Percentiles rank a stretch among this genome's conserved stretches.
Evolutionary conservation across 2,888 invertebrate species (phyloP).

Genomic region (Ligdia adustata): DNA sequence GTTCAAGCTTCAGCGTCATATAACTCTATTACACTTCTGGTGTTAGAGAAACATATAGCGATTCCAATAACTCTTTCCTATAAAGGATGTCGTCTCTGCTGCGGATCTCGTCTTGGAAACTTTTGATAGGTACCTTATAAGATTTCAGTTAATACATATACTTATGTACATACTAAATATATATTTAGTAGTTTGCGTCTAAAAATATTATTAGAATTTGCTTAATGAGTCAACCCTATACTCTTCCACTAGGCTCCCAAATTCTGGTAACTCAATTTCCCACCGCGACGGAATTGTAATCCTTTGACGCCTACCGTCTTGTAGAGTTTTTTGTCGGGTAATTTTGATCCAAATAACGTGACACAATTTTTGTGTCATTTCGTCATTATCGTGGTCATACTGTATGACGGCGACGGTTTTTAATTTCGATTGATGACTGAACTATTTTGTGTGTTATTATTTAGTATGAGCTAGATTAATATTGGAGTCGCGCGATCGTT

Average conservation of each 20-base stretch:
- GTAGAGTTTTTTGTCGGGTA: conserved; percentile 29
- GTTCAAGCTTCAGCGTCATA: too few relatives aligned
- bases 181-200: too few relatives aligned
- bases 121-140: too few relatives aligned
- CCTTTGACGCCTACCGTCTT: conserved; percentile 46
- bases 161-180: too few relatives aligned
- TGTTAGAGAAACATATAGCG: too few relatives aligned
- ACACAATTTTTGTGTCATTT: conserved; percentile 27
- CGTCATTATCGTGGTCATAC: conserved; percentile 26
- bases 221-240: conserved; percentile 37
- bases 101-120: too few relatives aligned
- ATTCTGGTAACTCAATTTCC: conserved; percentile 52
- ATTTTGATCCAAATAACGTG: conserved; percentile 37
- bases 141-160: too few relatives aligned
- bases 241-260: conserved; percentile 29
- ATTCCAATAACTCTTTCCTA: too few relatives aligned
- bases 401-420: conserved; percentile 27
- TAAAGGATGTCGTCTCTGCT: too few relatives aligned
- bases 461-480: conserved; percentile 6
- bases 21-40: too few relatives aligned
- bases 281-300: conserved; percentile 46
- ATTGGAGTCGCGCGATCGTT: not conserved
- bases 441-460: conserved; percentile 10
- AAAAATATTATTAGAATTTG: too few relatives aligned
- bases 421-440: conserved; percentile 28